phyloP scores from a whole-genome alignment of 1,140 invertebrate genomes.

The Lethrus apterus region DNA sequence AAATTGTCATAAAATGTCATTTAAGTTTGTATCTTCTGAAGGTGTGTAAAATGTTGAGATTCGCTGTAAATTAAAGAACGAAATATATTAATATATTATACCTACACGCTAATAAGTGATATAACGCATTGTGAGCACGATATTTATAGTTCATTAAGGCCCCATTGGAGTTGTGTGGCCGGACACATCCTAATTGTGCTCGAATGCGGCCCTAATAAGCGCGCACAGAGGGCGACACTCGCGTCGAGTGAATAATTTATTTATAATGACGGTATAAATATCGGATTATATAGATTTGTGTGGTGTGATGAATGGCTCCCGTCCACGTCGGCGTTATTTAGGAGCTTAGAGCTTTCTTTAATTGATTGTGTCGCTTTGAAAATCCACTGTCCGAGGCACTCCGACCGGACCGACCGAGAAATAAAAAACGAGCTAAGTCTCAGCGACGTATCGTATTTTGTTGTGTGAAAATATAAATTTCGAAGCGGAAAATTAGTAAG shows the following conservation, averaged over 20 bases:
- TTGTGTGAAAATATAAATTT: slow-evolving; percentile 34
- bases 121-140: slow-evolving; percentile 35
- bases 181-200: slow-evolving; percentile 39
- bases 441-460: slow-evolving; percentile 1
- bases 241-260: slow-evolving; percentile 37
- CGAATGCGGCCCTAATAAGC: slow-evolving; percentile 39
- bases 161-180: slow-evolving; percentile 35
- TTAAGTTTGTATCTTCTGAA: no score
- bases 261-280: slow-evolving; percentile 41
- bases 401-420: slow-evolving; percentile 17
- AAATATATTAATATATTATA: slow-evolving; percentile 40
- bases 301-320: slow-evolving; percentile 36
- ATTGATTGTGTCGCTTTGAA: slow-evolving; percentile 11
- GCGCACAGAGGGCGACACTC: slow-evolving; percentile 29
- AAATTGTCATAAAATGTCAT: no score
- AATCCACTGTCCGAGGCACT: background rate
- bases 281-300: slow-evolving; percentile 41
- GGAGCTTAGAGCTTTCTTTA: slow-evolving; percentile 5
- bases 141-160: slow-evolving; percentile 39
- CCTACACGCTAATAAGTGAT: slow-evolving; percentile 36
- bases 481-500: slow-evolving; percentile 38
- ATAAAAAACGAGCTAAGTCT: slow-evolving; percentile 14
- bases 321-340: slow-evolving; percentile 3
- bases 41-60: no score
- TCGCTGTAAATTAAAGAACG: no score